Evolutionary conservation across 2,888 invertebrate species (phyloP).

Genomic region (Pycnomerus fuliginosus): DNA sequence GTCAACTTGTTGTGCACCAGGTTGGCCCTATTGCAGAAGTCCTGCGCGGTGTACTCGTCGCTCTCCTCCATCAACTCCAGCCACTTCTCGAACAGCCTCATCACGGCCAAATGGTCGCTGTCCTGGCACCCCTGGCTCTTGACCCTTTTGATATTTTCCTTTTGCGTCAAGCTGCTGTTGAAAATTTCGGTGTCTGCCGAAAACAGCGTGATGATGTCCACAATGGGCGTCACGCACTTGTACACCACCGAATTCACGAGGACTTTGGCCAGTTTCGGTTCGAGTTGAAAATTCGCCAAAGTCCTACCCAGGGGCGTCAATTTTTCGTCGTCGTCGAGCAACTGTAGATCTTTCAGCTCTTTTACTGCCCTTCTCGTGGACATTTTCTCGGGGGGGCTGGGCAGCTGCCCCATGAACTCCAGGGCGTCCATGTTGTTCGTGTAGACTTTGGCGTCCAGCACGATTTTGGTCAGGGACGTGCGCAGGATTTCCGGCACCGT

Average conservation of each 20-base stretch:
- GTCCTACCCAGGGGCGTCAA: conserved; percentile 63
- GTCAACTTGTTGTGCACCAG: conserved; percentile 57
- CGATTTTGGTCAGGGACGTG: conserved; percentile 56
- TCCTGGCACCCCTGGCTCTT: conserved; percentile 56
- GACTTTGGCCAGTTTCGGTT: conserved; percentile 63
- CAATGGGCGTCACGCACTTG: conserved; percentile 57
- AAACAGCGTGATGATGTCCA: conserved; percentile 54
- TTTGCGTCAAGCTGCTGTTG: conserved; percentile 52
- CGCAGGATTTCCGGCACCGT: conserved; percentile 65
- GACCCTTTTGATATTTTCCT: conserved; percentile 54
- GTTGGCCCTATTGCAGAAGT: conserved; percentile 53
- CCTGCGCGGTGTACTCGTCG: conserved; percentile 36
- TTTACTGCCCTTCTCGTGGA: conserved; percentile 60
- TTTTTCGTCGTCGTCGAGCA: conserved; percentile 60
- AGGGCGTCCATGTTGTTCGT: conserved; percentile 59
- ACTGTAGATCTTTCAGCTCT: conserved; percentile 61
- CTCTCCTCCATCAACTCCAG: conserved; percentile 41
- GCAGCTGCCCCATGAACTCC: conserved; percentile 61
- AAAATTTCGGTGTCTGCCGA: conserved; percentile 59
- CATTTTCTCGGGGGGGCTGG: conserved; percentile 60
- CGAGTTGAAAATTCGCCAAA: conserved; percentile 55
- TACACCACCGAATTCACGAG: conserved; percentile 61
- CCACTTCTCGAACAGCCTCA: conserved; percentile 59
- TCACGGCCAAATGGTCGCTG: conserved; percentile 65
- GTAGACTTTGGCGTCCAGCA: conserved; percentile 63